Evolutionary conservation across 2,888 invertebrate species (phyloP), one percentile per base, ranked within the genome.

Genomic region (Drosophila bunnanda): DNA sequence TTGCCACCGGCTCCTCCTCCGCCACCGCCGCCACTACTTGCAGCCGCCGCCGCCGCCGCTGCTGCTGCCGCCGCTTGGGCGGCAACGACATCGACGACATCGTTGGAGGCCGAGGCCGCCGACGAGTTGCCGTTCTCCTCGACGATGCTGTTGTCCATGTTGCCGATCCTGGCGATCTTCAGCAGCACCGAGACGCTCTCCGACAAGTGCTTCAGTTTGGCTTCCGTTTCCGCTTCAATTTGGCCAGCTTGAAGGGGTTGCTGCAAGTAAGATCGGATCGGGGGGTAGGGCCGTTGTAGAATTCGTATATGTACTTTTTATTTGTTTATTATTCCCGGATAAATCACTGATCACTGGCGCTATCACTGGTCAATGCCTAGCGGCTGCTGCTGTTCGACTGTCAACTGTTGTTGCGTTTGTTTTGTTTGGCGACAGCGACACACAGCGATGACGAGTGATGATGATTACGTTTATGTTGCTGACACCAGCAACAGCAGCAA

Each of bases 141-240:
- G 93, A 97, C 97, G 96, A 97, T 96, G 94, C 89, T 89, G 73
- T 96, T 96, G 94, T 97, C 97, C 97, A 97, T 97, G 90, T 91
- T 92, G 89, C 46, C 69, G 69, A 67, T 67, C 69, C 69, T 67
- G 70, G 91, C 89, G 80, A 91, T 91, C 84, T 91, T 91, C 87
- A 92, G 92, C 92, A 94, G 94, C 94, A 93, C 94, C 94, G 94
- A 95, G 58, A 90, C 91, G 95, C 95, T 93, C 93, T 93, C 93
- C 89, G 92, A 92, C 79, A 91, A 90, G 82, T 91, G 91, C 92
- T 91, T 91, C 91, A 91, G 91, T 87, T 93, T 93, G 94, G 88
- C 85, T 77, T 67, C 77, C 61, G 61, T 76, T 72, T 88, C 74
- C 89, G 68, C 93, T 93, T 82, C 85, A 86, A 80, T 87, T 83